Percentiles rank a stretch among this genome's conserved stretches.
Conservation (phyloP, 2,888 invertebrate species). For the Lottia gigantea region DNA sequence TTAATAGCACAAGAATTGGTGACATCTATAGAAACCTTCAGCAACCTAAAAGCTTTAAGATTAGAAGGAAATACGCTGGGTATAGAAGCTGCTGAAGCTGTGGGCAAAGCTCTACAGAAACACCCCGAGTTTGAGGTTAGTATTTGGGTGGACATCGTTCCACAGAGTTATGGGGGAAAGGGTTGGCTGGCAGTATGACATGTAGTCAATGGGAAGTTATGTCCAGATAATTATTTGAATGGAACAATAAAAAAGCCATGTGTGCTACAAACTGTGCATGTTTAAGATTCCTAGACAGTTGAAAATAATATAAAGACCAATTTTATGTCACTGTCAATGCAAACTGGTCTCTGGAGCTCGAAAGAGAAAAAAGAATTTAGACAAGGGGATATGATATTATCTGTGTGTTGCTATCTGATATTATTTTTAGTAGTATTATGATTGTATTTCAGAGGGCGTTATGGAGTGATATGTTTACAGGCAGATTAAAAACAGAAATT, state of each 20-base stretch:
- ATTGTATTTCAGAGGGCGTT: conserved; percentile 74
- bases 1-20: conserved; percentile 71
- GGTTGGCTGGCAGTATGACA: no score
- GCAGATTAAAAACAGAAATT: conserved; percentile 93
- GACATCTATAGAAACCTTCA: conserved; percentile 79
- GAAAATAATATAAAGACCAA: no score
- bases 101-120: conserved; percentile 81
- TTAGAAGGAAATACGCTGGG: conserved; percentile 95
- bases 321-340: no score
- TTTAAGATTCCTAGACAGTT: no score
- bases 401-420: no score
- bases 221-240: no score
- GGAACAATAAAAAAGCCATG: no score
- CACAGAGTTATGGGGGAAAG: neutral
- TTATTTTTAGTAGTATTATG: no score
- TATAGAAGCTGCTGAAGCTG: conserved; percentile 85
- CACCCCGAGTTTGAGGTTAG: conserved; percentile 78
- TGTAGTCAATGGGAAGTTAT: neutral
- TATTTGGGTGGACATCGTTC: neutral
- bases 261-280: no score
- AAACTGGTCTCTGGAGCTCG: no score
- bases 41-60: conserved; percentile 79
- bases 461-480: conserved; percentile 98
- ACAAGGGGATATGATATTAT: no score
- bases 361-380: no score